phyloP scores from a whole-genome alignment of 2,113 vertebrate genomes.

The Pantherophis guttatus region DNA sequence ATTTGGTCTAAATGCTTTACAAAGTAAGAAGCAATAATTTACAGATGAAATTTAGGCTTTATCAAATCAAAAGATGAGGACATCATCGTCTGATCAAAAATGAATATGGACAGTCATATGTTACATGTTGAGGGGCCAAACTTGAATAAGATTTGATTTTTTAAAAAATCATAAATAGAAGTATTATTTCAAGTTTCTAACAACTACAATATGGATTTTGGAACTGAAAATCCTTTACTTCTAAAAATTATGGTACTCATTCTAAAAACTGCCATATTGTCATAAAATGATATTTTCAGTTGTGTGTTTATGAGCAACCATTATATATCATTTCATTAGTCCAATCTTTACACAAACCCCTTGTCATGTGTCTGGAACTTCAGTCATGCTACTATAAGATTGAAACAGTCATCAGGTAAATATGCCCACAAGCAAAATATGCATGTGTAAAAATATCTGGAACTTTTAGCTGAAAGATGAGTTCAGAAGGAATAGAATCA shows the following conservation, averaged over 20 bases:
- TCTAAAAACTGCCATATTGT: background rate
- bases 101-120: background rate
- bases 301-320: background rate
- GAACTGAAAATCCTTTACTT: background rate
- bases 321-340: background rate
- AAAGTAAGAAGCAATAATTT: background rate
- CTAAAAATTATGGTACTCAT: background rate
- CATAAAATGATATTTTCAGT: background rate
- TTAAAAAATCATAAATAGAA: background rate
- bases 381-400: background rate
- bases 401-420: background rate
- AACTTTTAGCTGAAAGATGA: background rate
- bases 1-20: background rate
- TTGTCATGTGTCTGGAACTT: background rate
- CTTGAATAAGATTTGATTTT: background rate
- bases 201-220: background rate
- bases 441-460: background rate
- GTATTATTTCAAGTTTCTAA: background rate
- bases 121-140: background rate
- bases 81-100: background rate
- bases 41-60: background rate
- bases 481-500: background rate
- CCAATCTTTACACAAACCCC: background rate
- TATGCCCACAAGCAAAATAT: background rate
- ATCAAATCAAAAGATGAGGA: background rate